These are phyloP conservation scores for Pristionchus mayeri DNA, from an alignment of 2,888 invertebrate species.

Conservation along the genomic window DNA sequence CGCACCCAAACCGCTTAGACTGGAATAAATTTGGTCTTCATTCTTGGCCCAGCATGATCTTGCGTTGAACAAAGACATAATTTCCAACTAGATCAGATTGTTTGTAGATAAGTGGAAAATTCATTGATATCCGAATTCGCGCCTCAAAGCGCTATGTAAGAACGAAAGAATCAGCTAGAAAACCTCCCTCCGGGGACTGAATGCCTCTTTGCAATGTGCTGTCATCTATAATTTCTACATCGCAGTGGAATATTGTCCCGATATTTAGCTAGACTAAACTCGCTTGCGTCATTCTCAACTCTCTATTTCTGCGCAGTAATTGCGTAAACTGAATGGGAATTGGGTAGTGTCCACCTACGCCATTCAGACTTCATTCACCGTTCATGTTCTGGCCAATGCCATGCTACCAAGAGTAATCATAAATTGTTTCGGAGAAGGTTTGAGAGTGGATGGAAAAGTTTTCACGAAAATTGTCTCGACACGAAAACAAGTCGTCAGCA, in stretches of 20 bases:
- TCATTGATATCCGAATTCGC: too few species aligned
- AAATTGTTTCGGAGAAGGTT: not conserved
- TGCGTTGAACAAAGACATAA: too few species aligned
- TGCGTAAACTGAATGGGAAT: not conserved
- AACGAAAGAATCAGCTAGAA: too few species aligned
- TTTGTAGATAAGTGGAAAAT: too few species aligned
- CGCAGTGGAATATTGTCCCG: not conserved
- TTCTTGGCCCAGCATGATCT: too few species aligned
- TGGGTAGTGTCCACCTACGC: too few species aligned
- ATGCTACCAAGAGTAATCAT: not conserved
- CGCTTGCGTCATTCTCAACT: not conserved
- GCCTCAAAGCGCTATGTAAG: too few species aligned
- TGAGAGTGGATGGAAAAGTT: too few species aligned
- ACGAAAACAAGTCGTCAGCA: not conserved
- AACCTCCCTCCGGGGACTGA: too few species aligned
- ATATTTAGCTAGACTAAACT: not conserved
- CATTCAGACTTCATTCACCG: not conserved
- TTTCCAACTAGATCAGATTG: too few species aligned
- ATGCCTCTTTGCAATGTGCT: not conserved
- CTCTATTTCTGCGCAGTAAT: not conserved
- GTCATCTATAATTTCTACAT: not conserved
- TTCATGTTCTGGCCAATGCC: not conserved
- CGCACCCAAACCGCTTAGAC: too few species aligned
- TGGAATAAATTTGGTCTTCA: too few species aligned
- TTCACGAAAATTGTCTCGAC: not conserved